Conservation (phyloP, 1,140 invertebrate species). For the Argopecten irradians region DNA sequence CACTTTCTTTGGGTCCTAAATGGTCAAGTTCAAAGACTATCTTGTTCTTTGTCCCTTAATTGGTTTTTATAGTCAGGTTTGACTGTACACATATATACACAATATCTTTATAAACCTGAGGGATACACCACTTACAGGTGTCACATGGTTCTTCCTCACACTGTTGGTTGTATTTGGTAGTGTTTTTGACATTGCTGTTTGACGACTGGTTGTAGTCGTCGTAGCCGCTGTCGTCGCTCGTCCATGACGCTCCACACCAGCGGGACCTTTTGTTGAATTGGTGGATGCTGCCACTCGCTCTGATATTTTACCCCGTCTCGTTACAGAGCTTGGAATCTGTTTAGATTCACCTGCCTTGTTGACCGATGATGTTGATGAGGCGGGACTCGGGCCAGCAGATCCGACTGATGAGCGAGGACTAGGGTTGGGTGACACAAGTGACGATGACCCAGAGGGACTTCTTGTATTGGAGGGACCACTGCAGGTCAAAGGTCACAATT, state of each 20-base stretch:
- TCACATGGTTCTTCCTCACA: conserved; percentile 47
- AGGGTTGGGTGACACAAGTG: conserved; percentile 52
- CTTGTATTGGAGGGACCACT: conserved; percentile 34
- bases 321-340: conserved; percentile 23
- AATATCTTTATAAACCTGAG: conserved; percentile 26
- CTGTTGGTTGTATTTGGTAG: conserved; percentile 26
- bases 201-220: conserved; percentile 30
- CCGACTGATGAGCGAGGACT: conserved; percentile 52
- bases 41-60: conserved; percentile 37
- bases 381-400: conserved; percentile 47
- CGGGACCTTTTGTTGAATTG: background rate
- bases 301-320: conserved; percentile 34
- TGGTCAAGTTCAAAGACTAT: background rate
- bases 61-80: conserved; percentile 17
- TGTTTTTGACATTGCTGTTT: conserved; percentile 35
- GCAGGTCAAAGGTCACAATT: conserved; percentile 8
- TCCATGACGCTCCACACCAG: conserved; percentile 13
- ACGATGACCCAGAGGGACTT: conserved; percentile 40
- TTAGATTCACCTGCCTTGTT: conserved; percentile 36
- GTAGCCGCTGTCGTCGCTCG: conserved; percentile 32
- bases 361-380: conserved; percentile 45
- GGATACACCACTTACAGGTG: conserved; percentile 44
- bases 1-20: too few relatives aligned
- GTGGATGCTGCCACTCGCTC: conserved; percentile 35
- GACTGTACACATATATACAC: background rate